Base-by-base conservation (phyloP, 2,113 vertebrate species). In the Ceyx cyanopectus region DNA sequence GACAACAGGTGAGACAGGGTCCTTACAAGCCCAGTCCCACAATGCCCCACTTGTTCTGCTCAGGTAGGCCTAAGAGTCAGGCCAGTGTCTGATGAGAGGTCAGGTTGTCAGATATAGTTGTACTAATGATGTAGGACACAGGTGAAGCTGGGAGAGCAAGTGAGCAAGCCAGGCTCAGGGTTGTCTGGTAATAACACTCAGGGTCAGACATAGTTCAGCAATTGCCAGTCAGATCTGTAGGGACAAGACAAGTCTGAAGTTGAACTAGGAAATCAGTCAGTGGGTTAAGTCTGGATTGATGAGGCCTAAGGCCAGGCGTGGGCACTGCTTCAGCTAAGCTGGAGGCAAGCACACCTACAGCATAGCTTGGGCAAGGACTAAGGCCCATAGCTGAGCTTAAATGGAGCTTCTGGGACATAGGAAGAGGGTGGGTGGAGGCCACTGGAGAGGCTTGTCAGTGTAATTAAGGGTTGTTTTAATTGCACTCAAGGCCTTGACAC, bases 401-500 rank as follows among this genome's bases (percentile, higher is more conserved):
- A 24, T 54, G 41, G 50, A 54, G 24, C 18, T 87, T 20, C 41
- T 69, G 22, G 16, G 10, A 0, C 16, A 0, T 46, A 32, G 24
- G 53, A 82, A 22, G 27, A 69, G 26, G 5, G 16, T 60, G 15
- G 6, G 10, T 73, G 34, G 23, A 29, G 2, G 4, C 13, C 4
- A 4, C 18, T 23, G 14, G 10, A 58, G 30, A 32, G 46, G 21
- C 23, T 81, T 61, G 19, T 70, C 19, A 54, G 48, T 29, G 29
- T 20, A 46, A 5, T 54, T 66, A 74, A 77, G 21, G 17, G 22
- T 37, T 78, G n/a, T 13, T 54, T 3, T 41, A 40, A 41, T 12
- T 66, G 32, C 20, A 2, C 19, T 48, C 3, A 13, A 22, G 29
- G 9, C 46, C 29, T 85, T 2, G 4, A 3, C 0, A 1, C 0